Percentiles rank a stretch among this genome's conserved stretches.
Conservation (phyloP, 2,797 vertebrate genomes). For the Borostomias antarcticus region DNA sequence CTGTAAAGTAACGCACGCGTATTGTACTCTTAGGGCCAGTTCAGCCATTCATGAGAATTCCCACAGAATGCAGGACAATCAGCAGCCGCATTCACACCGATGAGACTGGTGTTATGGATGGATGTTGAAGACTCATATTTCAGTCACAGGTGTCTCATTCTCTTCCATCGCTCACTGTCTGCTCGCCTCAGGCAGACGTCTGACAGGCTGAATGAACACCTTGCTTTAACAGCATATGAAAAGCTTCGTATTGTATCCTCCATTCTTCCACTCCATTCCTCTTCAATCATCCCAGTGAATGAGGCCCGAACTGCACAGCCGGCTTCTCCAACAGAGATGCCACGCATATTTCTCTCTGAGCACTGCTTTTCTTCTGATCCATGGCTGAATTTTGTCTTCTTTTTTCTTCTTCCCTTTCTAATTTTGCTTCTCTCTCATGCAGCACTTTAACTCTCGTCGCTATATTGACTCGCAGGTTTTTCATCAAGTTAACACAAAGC, state of each 20-base stretch:
- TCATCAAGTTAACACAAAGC: too few relatives aligned
- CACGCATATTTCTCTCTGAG: too few relatives aligned
- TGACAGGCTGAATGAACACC: constrained; percentile 10
- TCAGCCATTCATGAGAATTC: too few relatives aligned
- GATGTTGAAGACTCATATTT: constrained; percentile 11
- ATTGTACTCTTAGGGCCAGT: not conserved
- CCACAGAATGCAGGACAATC: not conserved
- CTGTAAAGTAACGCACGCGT: not conserved
- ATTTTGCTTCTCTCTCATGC: not conserved
- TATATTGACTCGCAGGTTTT: too few relatives aligned
- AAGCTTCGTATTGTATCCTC: constrained; percentile 13
- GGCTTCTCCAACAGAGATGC: too few relatives aligned
- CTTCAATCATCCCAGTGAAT: constrained; percentile 61
- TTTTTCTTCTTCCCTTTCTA: not conserved
- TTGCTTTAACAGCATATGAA: constrained; percentile 22
- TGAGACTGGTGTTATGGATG: too few relatives aligned
- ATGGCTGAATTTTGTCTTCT: too few relatives aligned
- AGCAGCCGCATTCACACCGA: not conserved
- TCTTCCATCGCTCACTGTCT: constrained; percentile 7
- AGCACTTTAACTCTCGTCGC: too few relatives aligned
- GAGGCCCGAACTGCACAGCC: constrained; percentile 31
- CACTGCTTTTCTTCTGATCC: too few relatives aligned
- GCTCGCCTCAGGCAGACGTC: constrained; percentile 6
- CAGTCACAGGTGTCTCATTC: constrained; percentile 5
- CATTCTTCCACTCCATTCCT: constrained; percentile 23